Evolutionary conservation across 2,888 invertebrate species (phyloP).

Genomic region (Zaprionus bogoriensis): DNA sequence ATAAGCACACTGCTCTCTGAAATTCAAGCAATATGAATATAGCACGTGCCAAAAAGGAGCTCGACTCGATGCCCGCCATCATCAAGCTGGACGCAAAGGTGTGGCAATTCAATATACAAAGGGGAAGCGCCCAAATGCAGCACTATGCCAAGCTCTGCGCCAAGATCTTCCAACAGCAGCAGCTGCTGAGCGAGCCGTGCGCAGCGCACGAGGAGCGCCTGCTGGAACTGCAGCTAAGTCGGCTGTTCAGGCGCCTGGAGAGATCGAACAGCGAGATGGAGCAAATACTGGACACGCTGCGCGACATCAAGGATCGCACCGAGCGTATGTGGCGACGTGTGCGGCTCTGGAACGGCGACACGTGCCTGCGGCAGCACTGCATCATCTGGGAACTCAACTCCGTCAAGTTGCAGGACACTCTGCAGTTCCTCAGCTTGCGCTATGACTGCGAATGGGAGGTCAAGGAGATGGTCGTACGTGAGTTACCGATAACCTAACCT

Average conservation of each 20-base stretch:
- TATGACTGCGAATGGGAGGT: slow-evolving; percentile 56
- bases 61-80: slow-evolving; percentile 6
- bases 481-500: slow-evolving; percentile 15
- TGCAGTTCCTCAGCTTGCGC: slow-evolving; percentile 38
- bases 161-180: slow-evolving; percentile 11
- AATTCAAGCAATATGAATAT: slow-evolving; percentile 14
- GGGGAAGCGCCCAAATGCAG: slow-evolving; percentile 23
- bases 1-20: not conserved
- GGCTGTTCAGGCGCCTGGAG: not conserved
- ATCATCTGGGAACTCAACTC: slow-evolving; percentile 6
- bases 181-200: not conserved
- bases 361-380: not conserved
- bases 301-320: slow-evolving; percentile 1
- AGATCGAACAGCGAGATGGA: not conserved
- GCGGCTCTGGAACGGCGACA: slow-evolving; percentile 37
- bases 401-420: slow-evolving; percentile 12
- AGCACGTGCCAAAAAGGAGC: not conserved
- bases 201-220: not conserved
- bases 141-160: not conserved
- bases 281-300: slow-evolving; percentile 1
- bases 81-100: slow-evolving; percentile 14
- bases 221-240: not conserved
- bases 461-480: slow-evolving; percentile 58
- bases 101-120: slow-evolving; percentile 32
- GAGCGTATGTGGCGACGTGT: slow-evolving; percentile 30